Evolutionary conservation across 2,113 vertebrate genomes (phyloP).

Genomic region (Zosterops pallidus): DNA sequence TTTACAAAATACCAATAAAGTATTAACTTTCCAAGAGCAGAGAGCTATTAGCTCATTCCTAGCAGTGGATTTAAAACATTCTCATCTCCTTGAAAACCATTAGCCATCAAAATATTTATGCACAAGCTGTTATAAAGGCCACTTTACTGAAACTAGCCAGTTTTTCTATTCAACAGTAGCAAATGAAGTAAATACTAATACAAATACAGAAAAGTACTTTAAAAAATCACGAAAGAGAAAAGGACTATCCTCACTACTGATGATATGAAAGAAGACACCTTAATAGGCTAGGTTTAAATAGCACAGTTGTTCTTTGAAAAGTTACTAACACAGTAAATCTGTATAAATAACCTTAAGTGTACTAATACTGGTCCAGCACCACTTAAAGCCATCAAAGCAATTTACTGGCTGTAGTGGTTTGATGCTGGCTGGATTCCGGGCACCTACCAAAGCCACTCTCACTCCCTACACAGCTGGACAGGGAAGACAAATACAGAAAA

Average conservation of each 20-base stretch:
- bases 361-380: constrained; percentile 47
- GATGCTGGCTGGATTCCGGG: background rate
- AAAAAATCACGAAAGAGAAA: background rate
- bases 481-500: background rate
- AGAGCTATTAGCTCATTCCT: background rate
- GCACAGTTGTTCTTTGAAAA: constrained; percentile 46
- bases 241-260: background rate
- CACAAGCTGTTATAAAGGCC: background rate
- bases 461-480: background rate
- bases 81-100: background rate
- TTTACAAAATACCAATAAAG: constrained; percentile 14
- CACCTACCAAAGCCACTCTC: background rate
- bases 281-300: constrained; percentile 20
- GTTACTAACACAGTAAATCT: constrained; percentile 55
- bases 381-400: background rate
- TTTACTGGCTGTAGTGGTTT: constrained; percentile 21
- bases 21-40: background rate
- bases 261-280: background rate
- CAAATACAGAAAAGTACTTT: constrained; percentile 33
- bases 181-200: background rate
- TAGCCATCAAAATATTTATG: constrained; percentile 43
- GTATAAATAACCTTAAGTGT: constrained; percentile 55
- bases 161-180: background rate
- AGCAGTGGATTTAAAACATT: constrained; percentile 13
- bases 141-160: background rate